Percentiles rank a stretch among this genome's conserved stretches.
These are phyloP conservation scores for Ctenicera cuprea DNA, from an alignment of 2,888 invertebrate species.

Conservation along the genomic window DNA sequence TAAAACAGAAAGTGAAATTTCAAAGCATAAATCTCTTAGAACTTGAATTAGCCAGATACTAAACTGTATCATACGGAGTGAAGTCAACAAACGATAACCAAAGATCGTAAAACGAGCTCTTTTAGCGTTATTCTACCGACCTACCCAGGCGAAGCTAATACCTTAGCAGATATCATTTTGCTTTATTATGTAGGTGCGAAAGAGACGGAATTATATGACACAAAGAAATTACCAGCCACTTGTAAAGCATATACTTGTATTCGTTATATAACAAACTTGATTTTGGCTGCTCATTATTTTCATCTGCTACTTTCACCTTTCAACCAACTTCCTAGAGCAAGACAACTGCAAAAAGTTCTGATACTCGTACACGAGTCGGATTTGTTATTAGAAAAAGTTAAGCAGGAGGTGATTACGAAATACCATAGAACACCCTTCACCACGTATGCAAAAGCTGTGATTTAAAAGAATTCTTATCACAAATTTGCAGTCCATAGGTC, in stretches of 20 bases:
- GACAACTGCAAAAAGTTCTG: conserved; percentile 42
- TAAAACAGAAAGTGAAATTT: conserved; percentile 50
- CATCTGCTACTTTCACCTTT: conserved; percentile 57
- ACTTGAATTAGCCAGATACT: conserved; percentile 32
- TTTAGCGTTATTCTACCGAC: conserved; percentile 19
- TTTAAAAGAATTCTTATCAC: too few species aligned
- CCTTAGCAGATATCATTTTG: background rate
- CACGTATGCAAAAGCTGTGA: too few species aligned
- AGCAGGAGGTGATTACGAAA: conserved; percentile 7
- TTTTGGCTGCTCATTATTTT: conserved; percentile 58
- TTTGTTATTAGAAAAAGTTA: background rate
- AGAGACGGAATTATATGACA: conserved; percentile 30
- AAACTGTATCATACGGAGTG: conserved; percentile 24
- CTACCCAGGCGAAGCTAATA: conserved; percentile 5
- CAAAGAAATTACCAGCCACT: conserved; percentile 25
- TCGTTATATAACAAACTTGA: conserved; percentile 56
- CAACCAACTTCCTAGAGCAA: conserved; percentile 54
- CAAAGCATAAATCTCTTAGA: conserved; percentile 41
- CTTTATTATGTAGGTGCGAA: background rate
- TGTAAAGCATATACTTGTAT: conserved; percentile 20
- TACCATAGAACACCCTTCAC: background rate
- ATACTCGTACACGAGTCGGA: background rate
- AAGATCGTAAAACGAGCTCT: conserved; percentile 33
- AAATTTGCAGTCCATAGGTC: too few species aligned
- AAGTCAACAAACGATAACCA: conserved; percentile 36